Conservation (phyloP, 2,888 invertebrate genomes). For the Mycalesis mineus region DNA sequence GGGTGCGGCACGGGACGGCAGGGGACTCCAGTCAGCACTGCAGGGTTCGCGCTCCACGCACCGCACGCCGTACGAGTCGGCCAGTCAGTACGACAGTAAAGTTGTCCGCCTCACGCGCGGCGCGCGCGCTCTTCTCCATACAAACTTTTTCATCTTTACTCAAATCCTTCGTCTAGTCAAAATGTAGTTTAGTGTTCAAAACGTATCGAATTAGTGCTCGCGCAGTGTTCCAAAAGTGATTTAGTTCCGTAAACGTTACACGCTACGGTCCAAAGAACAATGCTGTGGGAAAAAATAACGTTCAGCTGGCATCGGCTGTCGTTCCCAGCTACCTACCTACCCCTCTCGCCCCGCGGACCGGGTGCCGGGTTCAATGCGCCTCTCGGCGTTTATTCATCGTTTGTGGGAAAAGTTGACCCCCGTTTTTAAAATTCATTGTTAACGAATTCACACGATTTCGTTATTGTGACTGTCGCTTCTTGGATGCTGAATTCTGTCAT, state of each 20-base stretch:
- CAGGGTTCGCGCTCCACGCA: conserved; percentile 68
- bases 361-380: conserved; percentile 78
- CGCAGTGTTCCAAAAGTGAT: conserved; percentile 37
- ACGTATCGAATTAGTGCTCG: conserved; percentile 40
- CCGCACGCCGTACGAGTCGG: conserved; percentile 45
- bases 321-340: conserved; percentile 76
- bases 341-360: conserved; percentile 70
- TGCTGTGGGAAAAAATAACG: conserved; percentile 80
- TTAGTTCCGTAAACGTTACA: conserved; percentile 41
- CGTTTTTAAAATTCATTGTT: conserved; percentile 72
- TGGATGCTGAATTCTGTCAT: conserved; percentile 38
- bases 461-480: conserved; percentile 61
- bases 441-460: conserved; percentile 74
- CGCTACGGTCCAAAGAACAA: conserved; percentile 76
- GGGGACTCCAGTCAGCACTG: conserved; percentile 44
- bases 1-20: conserved; percentile 51
- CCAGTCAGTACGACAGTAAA: conserved; percentile 60
- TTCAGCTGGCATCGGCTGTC: conserved; percentile 77
- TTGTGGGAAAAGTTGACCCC: conserved; percentile 79
- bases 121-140: conserved; percentile 63
- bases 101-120: conserved; percentile 67
- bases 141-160: conserved; percentile 49
- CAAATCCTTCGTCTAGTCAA: conserved; percentile 52
- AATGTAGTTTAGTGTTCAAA: conserved; percentile 51
- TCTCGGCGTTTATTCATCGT: conserved; percentile 77